Evolutionary conservation across 2,888 invertebrate species (phyloP), one percentile per base, ranked within the genome.

Genomic region (Saturnia japonica): DNA sequence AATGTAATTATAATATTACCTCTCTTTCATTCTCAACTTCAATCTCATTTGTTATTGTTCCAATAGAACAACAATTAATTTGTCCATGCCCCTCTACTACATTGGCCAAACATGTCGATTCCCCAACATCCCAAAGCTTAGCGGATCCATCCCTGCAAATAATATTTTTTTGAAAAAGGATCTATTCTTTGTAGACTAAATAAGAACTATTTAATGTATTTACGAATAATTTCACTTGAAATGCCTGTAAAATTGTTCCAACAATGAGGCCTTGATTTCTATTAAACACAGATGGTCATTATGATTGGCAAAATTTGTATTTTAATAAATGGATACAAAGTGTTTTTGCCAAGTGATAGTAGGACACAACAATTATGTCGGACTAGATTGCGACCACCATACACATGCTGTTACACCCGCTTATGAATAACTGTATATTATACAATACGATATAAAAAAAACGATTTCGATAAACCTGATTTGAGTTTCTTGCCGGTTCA

Each of bases 121-220:
- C 90, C 51, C 96, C 96, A 78, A 96, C 95, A 90, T 96, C 96
- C 96, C 96, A 96, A 47, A 96, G 86, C 77, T 95, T 95, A 4
- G 95, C 95, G 71, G 95, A 93, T 28, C 96, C 96, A 93, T 97
- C 97, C 79, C 96, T 95, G 73, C 62, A 82, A 40, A 19, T n/a
- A 64, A 28, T 14, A 25, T 28, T 60, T 6, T 11, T 54, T 11
- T 16, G 3, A 4, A 43, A 43, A 43, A 47, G 7, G 3, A 47
- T 47, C 7, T 19, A 16, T 47, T 47, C 7, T 19, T 16, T 47
- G 16, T 47, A 6, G 19, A 19, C 54, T 22, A 22, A 54, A 22
- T 54, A 22, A 54, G 47, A 19, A 47, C 34, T 34, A 4, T 34
- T 34, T 34, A 4, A 4, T n/a, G n/a, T n/a, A n/a, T n/a, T n/a